Conservation (phyloP, 2,888 invertebrate genomes). For the Scaptomyza polygonia region DNA sequence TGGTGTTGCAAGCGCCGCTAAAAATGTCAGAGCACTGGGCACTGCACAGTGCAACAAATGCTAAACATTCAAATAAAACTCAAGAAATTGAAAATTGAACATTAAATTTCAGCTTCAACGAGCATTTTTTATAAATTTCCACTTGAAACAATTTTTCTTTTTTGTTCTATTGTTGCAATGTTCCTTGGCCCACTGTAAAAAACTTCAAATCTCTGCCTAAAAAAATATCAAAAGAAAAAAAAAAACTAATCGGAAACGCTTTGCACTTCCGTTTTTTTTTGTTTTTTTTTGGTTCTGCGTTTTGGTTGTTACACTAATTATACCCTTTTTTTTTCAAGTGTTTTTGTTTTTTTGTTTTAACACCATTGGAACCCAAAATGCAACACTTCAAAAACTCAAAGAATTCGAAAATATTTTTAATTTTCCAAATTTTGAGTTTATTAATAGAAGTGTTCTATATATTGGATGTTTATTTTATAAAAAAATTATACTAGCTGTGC, state of each 20-base stretch:
- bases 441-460: not conserved
- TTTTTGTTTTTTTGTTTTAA: constrained; percentile 10
- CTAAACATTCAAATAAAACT: no score
- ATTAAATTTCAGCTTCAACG: no score
- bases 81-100: no score
- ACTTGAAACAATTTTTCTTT: no score
- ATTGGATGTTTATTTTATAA: not conserved
- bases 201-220: constrained; percentile 18
- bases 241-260: constrained; percentile 51
- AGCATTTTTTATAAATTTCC: no score
- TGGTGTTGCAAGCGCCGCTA: constrained; percentile 46
- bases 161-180: no score
- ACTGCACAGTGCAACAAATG: constrained; percentile 24
- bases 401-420: no score
- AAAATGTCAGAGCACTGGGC: not conserved
- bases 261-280: constrained; percentile 55
- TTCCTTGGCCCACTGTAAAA: constrained; percentile 29
- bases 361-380: not conserved
- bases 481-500: not conserved
- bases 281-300: not conserved
- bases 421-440: not conserved
- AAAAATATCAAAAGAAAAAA: constrained; percentile 11
- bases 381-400: no score
- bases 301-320: constrained; percentile 1
- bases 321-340: not conserved